phyloP scores from a whole-genome alignment of 2,888 invertebrate species.

The Tortricodes alternella region DNA sequence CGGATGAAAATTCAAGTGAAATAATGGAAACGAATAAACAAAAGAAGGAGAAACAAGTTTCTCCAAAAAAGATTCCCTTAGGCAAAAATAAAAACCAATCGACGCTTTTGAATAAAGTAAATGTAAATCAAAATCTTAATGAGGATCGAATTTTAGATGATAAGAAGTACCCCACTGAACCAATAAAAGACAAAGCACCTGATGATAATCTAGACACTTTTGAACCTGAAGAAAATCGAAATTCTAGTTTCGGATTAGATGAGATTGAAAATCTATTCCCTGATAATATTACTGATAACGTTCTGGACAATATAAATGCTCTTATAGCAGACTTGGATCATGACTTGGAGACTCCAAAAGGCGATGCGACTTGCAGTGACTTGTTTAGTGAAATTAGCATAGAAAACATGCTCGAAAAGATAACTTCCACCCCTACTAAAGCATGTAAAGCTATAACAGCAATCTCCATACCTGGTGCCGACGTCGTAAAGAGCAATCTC shows the following conservation, averaged over 20 bases:
- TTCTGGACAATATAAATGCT: slow-evolving; percentile 66
- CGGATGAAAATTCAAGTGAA: slow-evolving; percentile 40
- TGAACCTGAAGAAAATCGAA: too few species aligned
- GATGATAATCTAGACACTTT: slow-evolving; percentile 28
- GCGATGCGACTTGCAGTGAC: slow-evolving; percentile 41
- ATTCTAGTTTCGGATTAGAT: slow-evolving; percentile 54
- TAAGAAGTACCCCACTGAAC: neutral
- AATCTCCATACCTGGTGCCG: neutral
- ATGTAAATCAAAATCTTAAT: neutral
- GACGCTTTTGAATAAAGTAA: neutral
- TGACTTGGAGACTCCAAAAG: slow-evolving; percentile 54
- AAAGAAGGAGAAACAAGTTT: too few species aligned
- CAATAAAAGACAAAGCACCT: slow-evolving; percentile 3
- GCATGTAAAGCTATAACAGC: neutral
- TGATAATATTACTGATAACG: slow-evolving; percentile 61
- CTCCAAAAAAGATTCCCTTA: neutral
- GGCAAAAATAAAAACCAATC: neutral
- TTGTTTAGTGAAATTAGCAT: slow-evolving; percentile 56
- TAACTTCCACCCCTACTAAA: slow-evolving; percentile 36
- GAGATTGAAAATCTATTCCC: slow-evolving; percentile 67
- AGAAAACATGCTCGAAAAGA: slow-evolving; percentile 55
- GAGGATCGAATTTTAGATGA: slow-evolving; percentile 5
- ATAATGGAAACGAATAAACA: slow-evolving; percentile 16
- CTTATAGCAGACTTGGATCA: slow-evolving; percentile 67
- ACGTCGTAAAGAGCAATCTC: neutral